A percentile compares a stretch with the other conserved stretches of the same genome.
Evolutionary conservation across 2,113 vertebrate species (phyloP).

Genomic region (Pelusios castaneus): DNA sequence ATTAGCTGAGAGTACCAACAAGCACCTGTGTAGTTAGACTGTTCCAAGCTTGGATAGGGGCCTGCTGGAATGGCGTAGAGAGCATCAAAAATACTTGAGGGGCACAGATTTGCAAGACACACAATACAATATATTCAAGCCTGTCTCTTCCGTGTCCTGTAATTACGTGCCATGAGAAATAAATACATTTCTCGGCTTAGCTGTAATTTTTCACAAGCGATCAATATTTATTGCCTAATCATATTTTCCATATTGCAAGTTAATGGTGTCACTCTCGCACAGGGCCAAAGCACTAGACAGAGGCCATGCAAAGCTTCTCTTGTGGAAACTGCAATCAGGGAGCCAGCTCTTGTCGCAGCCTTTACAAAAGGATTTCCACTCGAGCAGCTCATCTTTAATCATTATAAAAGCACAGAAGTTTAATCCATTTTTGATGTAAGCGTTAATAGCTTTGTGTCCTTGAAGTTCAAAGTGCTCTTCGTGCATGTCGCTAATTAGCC

Average conservation of each 20-base stretch:
- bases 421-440: constrained; percentile 91
- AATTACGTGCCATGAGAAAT: background rate
- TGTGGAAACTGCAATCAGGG: constrained; percentile 62
- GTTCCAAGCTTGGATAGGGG: background rate
- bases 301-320: constrained; percentile 47
- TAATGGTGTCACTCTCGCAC: background rate
- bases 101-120: background rate
- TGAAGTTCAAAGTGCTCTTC: constrained; percentile 90
- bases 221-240: constrained; percentile 60
- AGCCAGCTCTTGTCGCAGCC: constrained; percentile 71
- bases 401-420: constrained; percentile 85
- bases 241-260: constrained; percentile 11
- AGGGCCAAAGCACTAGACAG: background rate
- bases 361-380: constrained; percentile 83
- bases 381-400: constrained; percentile 83
- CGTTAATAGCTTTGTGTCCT: constrained; percentile 90
- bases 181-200: background rate
- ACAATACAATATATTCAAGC: background rate
- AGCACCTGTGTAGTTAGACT: rapidly evolving
- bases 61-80: background rate
- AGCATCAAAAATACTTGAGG: background rate
- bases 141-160: background rate
- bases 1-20: background rate
- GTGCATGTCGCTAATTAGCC: constrained; percentile 90
- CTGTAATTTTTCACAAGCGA: background rate